phyloP scores from a whole-genome alignment of 2,797 vertebrate species.

The Myotis vivesi region DNA sequence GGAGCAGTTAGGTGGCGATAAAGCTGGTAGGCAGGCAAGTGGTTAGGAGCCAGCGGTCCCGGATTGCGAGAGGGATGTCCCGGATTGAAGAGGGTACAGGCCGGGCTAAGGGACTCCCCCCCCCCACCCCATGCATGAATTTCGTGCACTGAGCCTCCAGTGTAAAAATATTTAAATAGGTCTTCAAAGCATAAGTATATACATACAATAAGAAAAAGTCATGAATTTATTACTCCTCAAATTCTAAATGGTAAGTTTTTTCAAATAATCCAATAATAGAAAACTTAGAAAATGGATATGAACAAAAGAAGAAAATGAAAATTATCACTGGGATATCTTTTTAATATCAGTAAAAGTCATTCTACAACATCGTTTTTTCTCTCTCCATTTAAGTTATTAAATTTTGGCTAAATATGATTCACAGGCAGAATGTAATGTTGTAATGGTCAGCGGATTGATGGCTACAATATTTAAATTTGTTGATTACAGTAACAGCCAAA shows the following conservation, averaged over 20 bases:
- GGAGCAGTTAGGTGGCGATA: too few species aligned
- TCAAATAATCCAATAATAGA: background rate
- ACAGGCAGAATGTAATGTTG: background rate
- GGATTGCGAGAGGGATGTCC: too few species aligned
- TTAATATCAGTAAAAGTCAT: background rate
- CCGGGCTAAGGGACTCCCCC: too few species aligned
- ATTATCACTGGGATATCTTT: background rate
- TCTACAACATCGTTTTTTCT: background rate
- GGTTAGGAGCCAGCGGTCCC: too few species aligned
- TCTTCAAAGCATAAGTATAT: background rate
- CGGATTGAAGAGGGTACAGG: too few species aligned
- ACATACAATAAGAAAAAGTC: background rate
- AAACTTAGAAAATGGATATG: background rate
- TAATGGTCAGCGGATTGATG: background rate
- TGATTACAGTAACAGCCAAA: background rate
- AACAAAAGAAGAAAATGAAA: background rate
- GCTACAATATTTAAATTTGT: background rate
- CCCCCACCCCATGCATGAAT: too few species aligned
- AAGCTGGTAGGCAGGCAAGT: too few species aligned
- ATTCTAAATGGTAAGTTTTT: background rate
- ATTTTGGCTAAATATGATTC: background rate
- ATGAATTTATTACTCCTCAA: background rate
- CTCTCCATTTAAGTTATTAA: background rate
- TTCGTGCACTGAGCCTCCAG: too few species aligned
- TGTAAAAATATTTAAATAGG: background rate